Base-by-base conservation (phyloP, 1,140 invertebrate genomes). In the Plutomurus gul region DNA sequence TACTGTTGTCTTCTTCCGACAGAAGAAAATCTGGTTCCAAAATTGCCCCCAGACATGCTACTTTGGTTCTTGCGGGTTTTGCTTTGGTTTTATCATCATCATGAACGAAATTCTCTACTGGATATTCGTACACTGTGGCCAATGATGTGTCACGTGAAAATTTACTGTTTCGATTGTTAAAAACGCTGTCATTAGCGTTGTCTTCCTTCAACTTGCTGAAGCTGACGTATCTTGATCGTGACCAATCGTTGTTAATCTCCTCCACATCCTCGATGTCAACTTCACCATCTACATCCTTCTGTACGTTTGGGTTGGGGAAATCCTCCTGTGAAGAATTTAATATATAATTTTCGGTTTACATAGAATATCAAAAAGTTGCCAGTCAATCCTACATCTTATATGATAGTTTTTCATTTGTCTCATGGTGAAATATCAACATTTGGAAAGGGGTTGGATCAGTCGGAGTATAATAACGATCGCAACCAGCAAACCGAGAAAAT, bases 211-310 rank as follows among this genome's bases (percentile, higher is more conserved):
- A n/a, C n/a, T n/a, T n/a, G n/a, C n/a, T n/a, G n/a, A n/a, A n/a
- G n/a, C n/a, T n/a, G n/a, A n/a, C n/a, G n/a, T n/a, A n/a, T n/a
- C n/a, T n/a, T n/a, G n/a, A n/a, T n/a, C n/a, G n/a, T n/a, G n/a
- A n/a, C 43, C 10, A 18, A 40, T 40, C 70, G 36, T 3, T 16
- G 18, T 39, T 72, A 36, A 40, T 43, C 65, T 71, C 36, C 8
- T 72, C 70, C 10, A 72, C 70, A 18, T 74, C 72, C 49, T 74
- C 72, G 18, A 74, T 74, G 22, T 74, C 72, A 7, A 74, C 72
- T 74, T 74, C 72, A 11, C 22, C 72, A 7, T 74, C 72, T 13
- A 18, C n/a, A 7, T 74, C 72, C 10, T 8, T 33, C n/a, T 11
- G 3, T 5, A 30, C 10, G 4, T 4, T 39, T 71, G 30, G 1